Conservation (phyloP, 2,888 invertebrate genomes). For the Callosobruchus maculatus region DNA sequence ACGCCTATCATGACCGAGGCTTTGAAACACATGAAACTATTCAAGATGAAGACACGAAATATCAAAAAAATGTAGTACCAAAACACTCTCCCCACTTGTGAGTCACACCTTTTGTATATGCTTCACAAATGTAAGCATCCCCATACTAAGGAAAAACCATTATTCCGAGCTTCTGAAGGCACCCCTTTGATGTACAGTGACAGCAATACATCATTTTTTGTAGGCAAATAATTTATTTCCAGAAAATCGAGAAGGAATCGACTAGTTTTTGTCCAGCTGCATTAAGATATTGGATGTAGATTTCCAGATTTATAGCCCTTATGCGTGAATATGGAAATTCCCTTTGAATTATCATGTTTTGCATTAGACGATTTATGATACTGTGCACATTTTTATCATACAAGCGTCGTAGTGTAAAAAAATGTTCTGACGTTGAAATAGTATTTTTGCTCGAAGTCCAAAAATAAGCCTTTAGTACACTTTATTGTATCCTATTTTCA, state of each 20-base stretch:
- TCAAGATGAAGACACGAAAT: no score
- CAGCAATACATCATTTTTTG: conserved; percentile 7
- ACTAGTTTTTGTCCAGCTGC: conserved; percentile 19
- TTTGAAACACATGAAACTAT: no score
- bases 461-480: no score
- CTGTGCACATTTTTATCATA: neutral
- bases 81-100: no score
- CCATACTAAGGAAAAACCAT: neutral
- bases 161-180: neutral
- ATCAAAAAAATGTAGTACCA: no score
- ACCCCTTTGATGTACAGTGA: neutral
- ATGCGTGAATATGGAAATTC: conserved; percentile 17
- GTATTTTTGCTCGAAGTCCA: no score
- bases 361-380: neutral
- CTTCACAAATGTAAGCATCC: no score
- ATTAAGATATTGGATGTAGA: conserved; percentile 24
- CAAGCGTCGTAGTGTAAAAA: no score
- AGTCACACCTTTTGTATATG: no score
- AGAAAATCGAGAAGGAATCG: conserved; percentile 18
- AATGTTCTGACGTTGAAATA: no score
- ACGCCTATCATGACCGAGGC: no score
- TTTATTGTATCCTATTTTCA: no score
- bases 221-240: conserved; percentile 16
- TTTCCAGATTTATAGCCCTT: conserved; percentile 18
- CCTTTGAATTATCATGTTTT: conserved; percentile 19